Percentiles rank a stretch among this genome's conserved stretches.
These are phyloP conservation scores for Cydia fagiglandana DNA, from an alignment of 1,140 invertebrate genomes.

Conservation along the genomic window DNA sequence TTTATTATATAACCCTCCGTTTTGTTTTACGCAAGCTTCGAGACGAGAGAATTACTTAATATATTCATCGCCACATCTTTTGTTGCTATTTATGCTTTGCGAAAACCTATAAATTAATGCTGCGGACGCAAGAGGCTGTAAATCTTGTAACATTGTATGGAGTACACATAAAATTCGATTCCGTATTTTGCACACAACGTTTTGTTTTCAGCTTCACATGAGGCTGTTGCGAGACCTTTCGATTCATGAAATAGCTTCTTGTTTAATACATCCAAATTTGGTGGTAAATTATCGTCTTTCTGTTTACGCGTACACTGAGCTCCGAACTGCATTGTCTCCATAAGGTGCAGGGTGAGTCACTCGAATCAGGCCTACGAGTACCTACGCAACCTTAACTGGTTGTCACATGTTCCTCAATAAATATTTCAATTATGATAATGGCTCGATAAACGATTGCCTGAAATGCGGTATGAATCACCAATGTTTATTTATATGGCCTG, in stretches of 20 bases:
- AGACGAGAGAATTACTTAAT: neutral
- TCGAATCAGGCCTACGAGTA: constrained; percentile 32
- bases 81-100: constrained; percentile 23
- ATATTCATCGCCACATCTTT: neutral
- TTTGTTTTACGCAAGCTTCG: neutral
- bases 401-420: constrained; percentile 36
- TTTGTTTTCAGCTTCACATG: constrained; percentile 36
- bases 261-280: constrained; percentile 40
- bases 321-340: constrained; percentile 43
- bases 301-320: constrained; percentile 41
- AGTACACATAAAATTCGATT: constrained; percentile 41
- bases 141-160: constrained; percentile 40
- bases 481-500: constrained; percentile 40
- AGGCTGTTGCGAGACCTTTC: constrained; percentile 39
- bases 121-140: constrained; percentile 37
- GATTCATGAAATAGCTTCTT: constrained; percentile 47
- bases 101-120: constrained; percentile 27
- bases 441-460: constrained; percentile 39
- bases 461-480: constrained; percentile 41
- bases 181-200: constrained; percentile 19
- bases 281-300: constrained; percentile 47
- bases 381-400: constrained; percentile 33
- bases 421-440: constrained; percentile 47
- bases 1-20: neutral
- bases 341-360: constrained; percentile 44